A percentile compares a stretch with the other conserved stretches of the same genome.
Evolutionary conservation across 92 coral and sea anemone genomes (phyloP).

Genomic region (Bergia sp.): DNA sequence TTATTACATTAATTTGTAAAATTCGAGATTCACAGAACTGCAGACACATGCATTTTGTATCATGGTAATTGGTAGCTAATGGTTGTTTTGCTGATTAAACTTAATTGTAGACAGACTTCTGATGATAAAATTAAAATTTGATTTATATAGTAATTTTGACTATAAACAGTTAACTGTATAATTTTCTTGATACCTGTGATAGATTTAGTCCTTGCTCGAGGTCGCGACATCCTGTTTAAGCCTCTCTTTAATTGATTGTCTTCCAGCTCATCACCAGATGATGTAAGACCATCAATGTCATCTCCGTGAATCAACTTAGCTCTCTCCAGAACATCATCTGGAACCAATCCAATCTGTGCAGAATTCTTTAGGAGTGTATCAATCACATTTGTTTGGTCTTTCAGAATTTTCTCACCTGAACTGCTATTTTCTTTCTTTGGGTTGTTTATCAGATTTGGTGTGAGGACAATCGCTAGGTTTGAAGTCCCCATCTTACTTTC

Average conservation of each 20-base stretch:
- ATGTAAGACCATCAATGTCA: conserved; percentile 77
- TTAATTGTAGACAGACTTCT: too few species aligned
- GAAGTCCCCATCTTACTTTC: conserved; percentile 93
- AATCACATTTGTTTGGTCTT: conserved; percentile 86
- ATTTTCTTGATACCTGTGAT: conserved; percentile 69
- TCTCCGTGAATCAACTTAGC: conserved; percentile 83
- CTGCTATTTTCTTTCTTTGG: conserved; percentile 79
- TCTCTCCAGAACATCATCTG: conserved; percentile 79
- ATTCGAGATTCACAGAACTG: too few species aligned
- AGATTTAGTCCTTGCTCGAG: conserved; percentile 87
- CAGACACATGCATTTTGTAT: too few species aligned
- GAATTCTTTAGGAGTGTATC: conserved; percentile 84
- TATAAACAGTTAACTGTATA: neutral
- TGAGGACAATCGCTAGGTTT: conserved; percentile 90
- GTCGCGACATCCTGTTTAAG: conserved; percentile 61
- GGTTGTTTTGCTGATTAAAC: too few species aligned
- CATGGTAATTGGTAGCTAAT: too few species aligned
- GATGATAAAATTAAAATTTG: neutral
- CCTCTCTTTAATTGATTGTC: conserved; percentile 57
- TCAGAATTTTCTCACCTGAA: conserved; percentile 80
- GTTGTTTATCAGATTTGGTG: conserved; percentile 91
- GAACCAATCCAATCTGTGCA: conserved; percentile 82
- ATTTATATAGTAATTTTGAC: neutral
- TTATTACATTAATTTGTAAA: too few species aligned
- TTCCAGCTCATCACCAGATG: conserved; percentile 98